These are phyloP conservation scores for Phenganax subtilis DNA, from an alignment of 92 coral and sea anemone species.

Conservation along the genomic window DNA sequence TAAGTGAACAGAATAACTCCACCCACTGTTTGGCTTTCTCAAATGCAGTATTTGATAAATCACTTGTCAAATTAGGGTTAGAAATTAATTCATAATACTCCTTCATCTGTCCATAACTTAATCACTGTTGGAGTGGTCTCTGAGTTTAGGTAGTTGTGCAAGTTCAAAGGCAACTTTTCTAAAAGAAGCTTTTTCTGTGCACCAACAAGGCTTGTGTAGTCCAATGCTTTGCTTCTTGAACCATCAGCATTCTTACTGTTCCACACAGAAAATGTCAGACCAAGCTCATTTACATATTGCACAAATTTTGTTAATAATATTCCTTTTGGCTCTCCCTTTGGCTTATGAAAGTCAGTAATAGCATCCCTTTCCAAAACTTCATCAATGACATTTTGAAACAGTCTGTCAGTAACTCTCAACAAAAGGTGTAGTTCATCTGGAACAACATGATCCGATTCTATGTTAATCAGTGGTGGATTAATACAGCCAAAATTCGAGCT, in stretches of 20 bases:
- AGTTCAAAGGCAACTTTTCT: background rate
- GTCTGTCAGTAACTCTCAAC: slow-evolving; percentile 56
- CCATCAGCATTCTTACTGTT: too few species aligned
- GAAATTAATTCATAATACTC: slow-evolving; percentile 36
- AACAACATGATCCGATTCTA: slow-evolving; percentile 40
- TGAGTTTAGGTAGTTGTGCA: slow-evolving; percentile 35
- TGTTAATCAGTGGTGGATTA: slow-evolving; percentile 45
- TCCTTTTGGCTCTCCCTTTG: slow-evolving; percentile 25
- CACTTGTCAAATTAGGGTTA: slow-evolving; percentile 26
- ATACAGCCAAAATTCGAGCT: slow-evolving; percentile 41
- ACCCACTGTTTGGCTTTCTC: slow-evolving; percentile 14
- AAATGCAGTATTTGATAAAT: background rate
- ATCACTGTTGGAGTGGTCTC: slow-evolving; percentile 46
- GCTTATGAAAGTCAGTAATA: slow-evolving; percentile 33
- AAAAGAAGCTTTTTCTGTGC: slow-evolving; percentile 41
- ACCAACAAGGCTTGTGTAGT: slow-evolving; percentile 55
- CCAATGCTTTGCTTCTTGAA: slow-evolving; percentile 38
- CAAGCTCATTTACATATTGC: slow-evolving; percentile 34
- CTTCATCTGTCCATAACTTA: slow-evolving; percentile 48
- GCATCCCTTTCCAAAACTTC: slow-evolving; percentile 56
- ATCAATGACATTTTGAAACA: slow-evolving; percentile 46
- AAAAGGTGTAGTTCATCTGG: slow-evolving; percentile 60
- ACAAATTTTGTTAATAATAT: slow-evolving; percentile 16
- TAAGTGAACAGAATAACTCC: slow-evolving; percentile 1
- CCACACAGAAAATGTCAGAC: background rate